These are phyloP conservation scores for Gadus macrocephalus DNA, from an alignment of 2,113 vertebrate species.

Conservation along the genomic window DNA sequence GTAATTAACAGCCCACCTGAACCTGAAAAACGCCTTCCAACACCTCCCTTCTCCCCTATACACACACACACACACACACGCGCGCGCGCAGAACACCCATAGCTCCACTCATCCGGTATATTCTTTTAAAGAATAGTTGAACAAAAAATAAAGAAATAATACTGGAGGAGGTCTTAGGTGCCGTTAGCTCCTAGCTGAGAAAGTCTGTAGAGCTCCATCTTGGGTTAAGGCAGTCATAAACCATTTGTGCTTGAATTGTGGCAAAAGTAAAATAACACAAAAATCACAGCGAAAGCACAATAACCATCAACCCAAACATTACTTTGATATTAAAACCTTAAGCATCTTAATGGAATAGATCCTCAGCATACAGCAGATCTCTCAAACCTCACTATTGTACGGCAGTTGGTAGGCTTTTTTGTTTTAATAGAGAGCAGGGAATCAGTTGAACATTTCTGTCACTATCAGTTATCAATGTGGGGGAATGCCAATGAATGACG, in stretches of 20 bases:
- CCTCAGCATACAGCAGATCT: background rate
- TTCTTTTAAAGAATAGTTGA: background rate
- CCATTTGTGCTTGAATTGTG: background rate
- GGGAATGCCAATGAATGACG: background rate
- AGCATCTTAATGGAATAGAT: background rate
- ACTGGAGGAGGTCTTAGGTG: background rate
- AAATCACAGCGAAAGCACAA: background rate
- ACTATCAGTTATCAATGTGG: background rate
- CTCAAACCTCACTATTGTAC: background rate
- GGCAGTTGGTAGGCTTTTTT: background rate
- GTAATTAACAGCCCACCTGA: slow-evolving; percentile 7
- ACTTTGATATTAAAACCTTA: background rate
- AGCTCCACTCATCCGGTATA: background rate
- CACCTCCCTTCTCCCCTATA: no score
- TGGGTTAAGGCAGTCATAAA: slow-evolving; percentile 5
- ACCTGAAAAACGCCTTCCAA: background rate
- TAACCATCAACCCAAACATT: background rate
- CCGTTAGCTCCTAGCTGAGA: background rate
- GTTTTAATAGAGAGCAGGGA: background rate
- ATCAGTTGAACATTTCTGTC: background rate
- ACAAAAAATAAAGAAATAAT: background rate
- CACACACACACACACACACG: no score
- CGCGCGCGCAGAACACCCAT: no score
- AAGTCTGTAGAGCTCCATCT: background rate
- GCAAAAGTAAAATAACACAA: background rate